Base-by-base conservation (phyloP, 2,797 vertebrate genomes). In the Peromyscus attwateri region DNA sequence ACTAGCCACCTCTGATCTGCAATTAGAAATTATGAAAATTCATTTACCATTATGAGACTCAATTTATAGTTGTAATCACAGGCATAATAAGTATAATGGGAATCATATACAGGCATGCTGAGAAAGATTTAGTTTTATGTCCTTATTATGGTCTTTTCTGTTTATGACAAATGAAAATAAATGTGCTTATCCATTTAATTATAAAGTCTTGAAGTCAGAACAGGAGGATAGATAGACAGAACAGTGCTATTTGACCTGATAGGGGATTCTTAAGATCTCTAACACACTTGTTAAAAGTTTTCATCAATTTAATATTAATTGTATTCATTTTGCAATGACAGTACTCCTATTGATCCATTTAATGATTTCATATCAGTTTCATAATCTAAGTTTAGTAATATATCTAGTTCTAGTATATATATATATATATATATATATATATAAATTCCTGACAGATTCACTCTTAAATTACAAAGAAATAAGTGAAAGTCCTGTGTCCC, bases 1-100 rank as follows among this genome's bases (percentile, higher is more conserved):
- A 73, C 66, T 43, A 57, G n/a, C 62, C 14, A 84, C 31, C 77
- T 90, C 21, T 92, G n/a, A 12, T 79, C 66, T 95, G 71, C 25
- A 62, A 13, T 84, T 95, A 88, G 29, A 88, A 97, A 87, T 49
- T 92, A 73, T 87, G 40, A 25, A 87, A 81, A 95, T 92, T 68
- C 37, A 89, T 93, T 81, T 73, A 91, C 27, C 62, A 34, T 83
- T 92, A 81, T 75, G 52, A 96, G n/a, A 84, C 52, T 81, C 0
- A 80, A 76, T 83, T 90, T 92, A 68, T 64, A 85, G 68, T 80
- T 73, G 52, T 91, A 83, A 77, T 87, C 64, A 71, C 11, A 79
- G 14, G 46, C 62, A 60, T 89, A 66, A 89, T 88, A 95, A 92
- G 16, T 68, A 75, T 52, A 91, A 75, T 43, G 23, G 11, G 40